Conservation (phyloP, 2,113 vertebrate genomes). For the Cranoglanis bouderius region DNA sequence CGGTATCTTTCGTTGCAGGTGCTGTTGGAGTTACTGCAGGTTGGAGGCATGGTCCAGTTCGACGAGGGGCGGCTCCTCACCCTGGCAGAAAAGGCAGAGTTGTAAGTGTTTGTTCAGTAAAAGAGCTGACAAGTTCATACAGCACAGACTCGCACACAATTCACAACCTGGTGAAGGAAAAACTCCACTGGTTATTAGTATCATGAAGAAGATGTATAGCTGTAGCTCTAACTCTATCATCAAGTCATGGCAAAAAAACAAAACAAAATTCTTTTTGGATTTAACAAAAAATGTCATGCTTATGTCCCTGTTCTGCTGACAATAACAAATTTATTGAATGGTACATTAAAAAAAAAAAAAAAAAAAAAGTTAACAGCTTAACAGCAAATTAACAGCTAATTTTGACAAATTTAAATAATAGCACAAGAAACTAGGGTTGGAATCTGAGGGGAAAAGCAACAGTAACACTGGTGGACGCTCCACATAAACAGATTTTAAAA, state of each 20-base stretch:
- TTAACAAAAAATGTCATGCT: neutral
- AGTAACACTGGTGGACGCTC: neutral
- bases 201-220: neutral
- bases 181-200: neutral
- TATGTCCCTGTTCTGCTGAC: neutral
- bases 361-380: neutral
- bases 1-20: slow-evolving; percentile 74
- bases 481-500: neutral
- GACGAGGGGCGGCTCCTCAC: slow-evolving; percentile 85
- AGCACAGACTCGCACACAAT: neutral
- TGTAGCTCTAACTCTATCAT: neutral
- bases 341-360: neutral
- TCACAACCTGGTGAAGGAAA: neutral
- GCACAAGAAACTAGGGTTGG: neutral
- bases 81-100: slow-evolving; percentile 93
- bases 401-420: neutral
- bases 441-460: neutral
- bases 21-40: slow-evolving; percentile 91
- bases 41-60: slow-evolving; percentile 93
- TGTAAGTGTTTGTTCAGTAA: slow-evolving; percentile 77
- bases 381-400: neutral
- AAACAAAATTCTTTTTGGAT: neutral
- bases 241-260: neutral
- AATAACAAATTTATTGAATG: neutral
- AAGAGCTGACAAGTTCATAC: neutral